Conservation (phyloP, 2,113 vertebrate genomes). For the Neogale vison region DNA sequence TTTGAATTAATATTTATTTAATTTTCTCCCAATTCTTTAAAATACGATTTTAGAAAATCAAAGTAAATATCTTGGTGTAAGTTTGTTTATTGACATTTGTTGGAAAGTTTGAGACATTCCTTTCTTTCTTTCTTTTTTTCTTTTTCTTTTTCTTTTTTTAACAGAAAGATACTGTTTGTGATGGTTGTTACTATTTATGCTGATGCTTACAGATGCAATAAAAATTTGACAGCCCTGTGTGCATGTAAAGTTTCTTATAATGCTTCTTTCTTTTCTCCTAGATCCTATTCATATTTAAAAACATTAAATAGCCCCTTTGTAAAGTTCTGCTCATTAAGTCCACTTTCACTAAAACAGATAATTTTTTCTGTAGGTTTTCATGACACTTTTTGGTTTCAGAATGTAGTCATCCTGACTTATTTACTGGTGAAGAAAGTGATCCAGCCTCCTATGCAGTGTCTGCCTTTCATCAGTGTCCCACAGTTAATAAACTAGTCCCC, state of each 20-base stretch:
- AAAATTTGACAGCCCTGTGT: not conserved
- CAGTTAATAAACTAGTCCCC: not conserved
- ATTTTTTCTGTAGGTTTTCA: not conserved
- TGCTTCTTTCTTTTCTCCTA: not conserved
- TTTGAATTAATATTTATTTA: not conserved
- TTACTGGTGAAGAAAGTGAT: too few species aligned
- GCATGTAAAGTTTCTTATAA: not conserved
- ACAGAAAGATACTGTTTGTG: not conserved
- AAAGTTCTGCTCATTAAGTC: not conserved
- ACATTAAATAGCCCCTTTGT: not conserved
- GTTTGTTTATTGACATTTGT: not conserved
- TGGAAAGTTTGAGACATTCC: not conserved
- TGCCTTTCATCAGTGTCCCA: not conserved
- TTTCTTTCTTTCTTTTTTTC: not conserved
- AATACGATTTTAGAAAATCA: not conserved
- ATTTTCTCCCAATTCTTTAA: not conserved
- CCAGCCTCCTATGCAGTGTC: fast-evolving
- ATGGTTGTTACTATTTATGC: not conserved
- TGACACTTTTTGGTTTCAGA: not conserved
- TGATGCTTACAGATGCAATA: not conserved
- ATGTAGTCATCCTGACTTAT: not conserved
- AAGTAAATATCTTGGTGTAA: not conserved
- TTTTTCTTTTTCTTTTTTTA: not conserved
- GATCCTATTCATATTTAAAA: not conserved
- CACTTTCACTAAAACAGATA: not conserved